Evolutionary conservation across 2,888 invertebrate genomes (phyloP).

Genomic region (Spisula solida): DNA sequence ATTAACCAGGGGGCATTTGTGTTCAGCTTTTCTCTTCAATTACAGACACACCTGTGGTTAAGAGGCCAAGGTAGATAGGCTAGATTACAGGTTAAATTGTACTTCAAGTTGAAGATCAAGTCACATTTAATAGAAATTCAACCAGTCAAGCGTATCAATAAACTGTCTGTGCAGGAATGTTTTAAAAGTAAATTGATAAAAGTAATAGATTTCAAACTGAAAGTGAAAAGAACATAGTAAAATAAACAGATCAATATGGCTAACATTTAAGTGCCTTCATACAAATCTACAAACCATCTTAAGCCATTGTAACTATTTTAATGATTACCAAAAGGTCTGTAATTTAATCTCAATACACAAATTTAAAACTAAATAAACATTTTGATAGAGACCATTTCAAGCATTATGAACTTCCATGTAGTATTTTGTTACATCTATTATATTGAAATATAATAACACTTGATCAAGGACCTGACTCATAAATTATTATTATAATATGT

Average conservation of each 20-base stretch:
- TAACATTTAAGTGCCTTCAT: neutral
- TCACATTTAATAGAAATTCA: constrained; percentile 32
- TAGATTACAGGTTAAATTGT: constrained; percentile 34
- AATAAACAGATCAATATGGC: neutral
- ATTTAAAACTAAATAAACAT: constrained; percentile 15
- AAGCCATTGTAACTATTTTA: neutral
- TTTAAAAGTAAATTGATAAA: constrained; percentile 32
- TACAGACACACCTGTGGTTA: constrained; percentile 44
- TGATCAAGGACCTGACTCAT: too few species aligned
- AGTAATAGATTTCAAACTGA: neutral
- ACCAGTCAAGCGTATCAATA: constrained; percentile 24
- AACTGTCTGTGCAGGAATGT: neutral
- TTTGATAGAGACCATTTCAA: neutral
- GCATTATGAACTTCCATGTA: too few species aligned
- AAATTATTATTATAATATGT: too few species aligned
- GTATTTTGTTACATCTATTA: too few species aligned
- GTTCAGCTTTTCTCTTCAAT: constrained; percentile 23
- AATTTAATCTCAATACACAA: neutral
- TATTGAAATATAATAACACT: too few species aligned
- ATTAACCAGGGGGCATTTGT: constrained; percentile 46
- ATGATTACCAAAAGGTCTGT: neutral
- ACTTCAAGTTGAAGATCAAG: constrained; percentile 21
- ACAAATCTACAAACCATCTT: neutral
- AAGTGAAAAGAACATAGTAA: neutral
- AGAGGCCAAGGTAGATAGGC: neutral